phyloP scores from a whole-genome alignment of 2,888 invertebrate genomes.

The Anarsia innoxiella region DNA sequence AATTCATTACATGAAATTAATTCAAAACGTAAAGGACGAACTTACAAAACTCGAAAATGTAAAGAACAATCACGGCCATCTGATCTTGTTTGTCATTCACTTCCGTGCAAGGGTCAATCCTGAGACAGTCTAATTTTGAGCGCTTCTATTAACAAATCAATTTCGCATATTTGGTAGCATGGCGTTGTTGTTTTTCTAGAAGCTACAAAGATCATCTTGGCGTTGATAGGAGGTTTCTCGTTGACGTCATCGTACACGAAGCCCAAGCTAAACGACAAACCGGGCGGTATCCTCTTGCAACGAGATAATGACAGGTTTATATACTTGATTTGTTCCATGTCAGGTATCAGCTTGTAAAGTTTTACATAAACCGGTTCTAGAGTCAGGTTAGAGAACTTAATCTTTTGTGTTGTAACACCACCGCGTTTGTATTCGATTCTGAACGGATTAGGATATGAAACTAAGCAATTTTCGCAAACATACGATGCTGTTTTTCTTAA shows the following conservation, averaged over 20 bases:
- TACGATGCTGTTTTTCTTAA: slow-evolving; percentile 57
- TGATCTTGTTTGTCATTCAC: too few relatives aligned
- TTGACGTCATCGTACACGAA: slow-evolving; percentile 57
- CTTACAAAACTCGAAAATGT: too few relatives aligned
- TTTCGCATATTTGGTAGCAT: slow-evolving; percentile 63
- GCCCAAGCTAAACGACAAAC: slow-evolving; percentile 49
- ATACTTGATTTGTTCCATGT: slow-evolving; percentile 55
- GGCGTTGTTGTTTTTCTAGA: slow-evolving; percentile 57
- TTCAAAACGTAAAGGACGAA: too few relatives aligned
- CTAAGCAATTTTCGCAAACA: slow-evolving; percentile 48
- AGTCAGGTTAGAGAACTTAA: slow-evolving; percentile 53
- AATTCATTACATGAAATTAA: too few relatives aligned
- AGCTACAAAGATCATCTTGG: slow-evolving; percentile 59
- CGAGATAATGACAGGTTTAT: slow-evolving; percentile 49
- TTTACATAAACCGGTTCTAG: slow-evolving; percentile 58
- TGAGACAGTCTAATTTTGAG: slow-evolving; percentile 33
- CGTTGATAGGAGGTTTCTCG: slow-evolving; percentile 40
- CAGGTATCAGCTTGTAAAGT: slow-evolving; percentile 52
- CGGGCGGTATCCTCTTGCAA: slow-evolving; percentile 56
- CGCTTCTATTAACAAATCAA: slow-evolving; percentile 44
- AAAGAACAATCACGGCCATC: too few relatives aligned
- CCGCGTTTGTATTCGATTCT: slow-evolving; percentile 53
- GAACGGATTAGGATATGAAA: slow-evolving; percentile 49
- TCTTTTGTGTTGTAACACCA: slow-evolving; percentile 41
- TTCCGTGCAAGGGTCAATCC: too few relatives aligned